These are phyloP conservation scores for Watsonalla cultraria DNA, from an alignment of 2,888 invertebrate species.

Conservation along the genomic window DNA sequence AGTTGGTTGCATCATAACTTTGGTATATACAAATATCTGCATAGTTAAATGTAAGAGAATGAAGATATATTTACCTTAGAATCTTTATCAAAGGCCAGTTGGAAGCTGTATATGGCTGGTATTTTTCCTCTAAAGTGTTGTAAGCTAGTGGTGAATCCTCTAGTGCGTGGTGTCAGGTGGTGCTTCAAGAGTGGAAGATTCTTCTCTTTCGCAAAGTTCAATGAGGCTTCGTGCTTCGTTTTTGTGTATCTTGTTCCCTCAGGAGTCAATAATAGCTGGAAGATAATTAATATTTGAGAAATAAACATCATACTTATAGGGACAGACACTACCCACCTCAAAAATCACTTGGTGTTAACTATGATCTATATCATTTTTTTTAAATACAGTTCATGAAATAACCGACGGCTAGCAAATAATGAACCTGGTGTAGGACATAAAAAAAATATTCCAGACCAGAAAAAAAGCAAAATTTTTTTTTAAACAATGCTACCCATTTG, in stretches of 20 bases:
- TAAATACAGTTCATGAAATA: no score
- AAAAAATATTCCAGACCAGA: no score
- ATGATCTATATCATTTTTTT: no score
- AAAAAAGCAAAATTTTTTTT: no score
- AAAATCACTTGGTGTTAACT: no score
- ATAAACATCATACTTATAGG: neutral
- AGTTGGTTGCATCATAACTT: neutral
- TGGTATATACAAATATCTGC: slow-evolving; percentile 1
- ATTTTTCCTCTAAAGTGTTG: slow-evolving; percentile 89
- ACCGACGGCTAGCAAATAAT: no score
- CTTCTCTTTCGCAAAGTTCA: slow-evolving; percentile 91
- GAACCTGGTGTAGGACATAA: no score
- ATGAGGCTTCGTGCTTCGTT: slow-evolving; percentile 91
- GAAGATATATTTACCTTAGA: slow-evolving; percentile 64
- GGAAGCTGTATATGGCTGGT: slow-evolving; percentile 90
- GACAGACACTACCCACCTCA: neutral
- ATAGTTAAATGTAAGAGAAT: slow-evolving; percentile 6
- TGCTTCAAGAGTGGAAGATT: slow-evolving; percentile 91
- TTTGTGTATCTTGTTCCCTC: slow-evolving; percentile 96
- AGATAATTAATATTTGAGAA: slow-evolving; percentile 16
- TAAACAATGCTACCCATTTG: no score
- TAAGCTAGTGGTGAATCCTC: slow-evolving; percentile 93
- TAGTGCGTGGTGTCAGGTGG: slow-evolving; percentile 95
- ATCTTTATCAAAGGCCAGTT: slow-evolving; percentile 83
- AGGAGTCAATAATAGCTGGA: slow-evolving; percentile 90